phyloP scores from a whole-genome alignment of 2,888 invertebrate genomes.

The Luperina nickerlii region DNA sequence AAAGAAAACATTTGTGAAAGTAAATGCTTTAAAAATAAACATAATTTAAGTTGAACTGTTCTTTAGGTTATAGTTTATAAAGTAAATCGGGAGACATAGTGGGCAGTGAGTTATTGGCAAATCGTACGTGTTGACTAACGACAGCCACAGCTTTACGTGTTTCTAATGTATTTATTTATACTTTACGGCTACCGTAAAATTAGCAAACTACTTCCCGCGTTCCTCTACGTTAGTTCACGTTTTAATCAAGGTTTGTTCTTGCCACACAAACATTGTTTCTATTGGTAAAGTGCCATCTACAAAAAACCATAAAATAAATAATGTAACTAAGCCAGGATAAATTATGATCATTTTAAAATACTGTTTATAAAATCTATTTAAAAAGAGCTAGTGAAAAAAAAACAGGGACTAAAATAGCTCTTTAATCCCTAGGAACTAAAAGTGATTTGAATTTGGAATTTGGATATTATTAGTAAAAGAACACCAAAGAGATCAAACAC shows the following conservation, averaged over 20 bases:
- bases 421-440: no score
- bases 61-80: constrained; percentile 31
- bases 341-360: constrained; percentile 21
- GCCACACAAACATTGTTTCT: constrained; percentile 14
- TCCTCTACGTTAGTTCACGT: constrained; percentile 18
- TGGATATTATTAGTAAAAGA: no score
- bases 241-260: constrained; percentile 27
- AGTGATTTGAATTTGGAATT: no score
- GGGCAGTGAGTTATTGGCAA: constrained; percentile 44
- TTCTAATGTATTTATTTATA: constrained; percentile 58
- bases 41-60: constrained; percentile 19
- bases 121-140: constrained; percentile 51
- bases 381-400: no score
- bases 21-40: constrained; percentile 36
- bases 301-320: constrained; percentile 7
- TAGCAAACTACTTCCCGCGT: constrained; percentile 16
- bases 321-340: background rate
- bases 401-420: no score
- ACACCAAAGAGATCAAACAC: no score
- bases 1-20: constrained; percentile 19
- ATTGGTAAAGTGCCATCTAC: background rate
- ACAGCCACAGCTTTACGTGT: constrained; percentile 42
- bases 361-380: background rate
- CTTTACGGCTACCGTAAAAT: constrained; percentile 50
- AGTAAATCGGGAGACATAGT: constrained; percentile 38